phyloP scores from a whole-genome alignment of 2,888 invertebrate species.

The Arenicola marina region DNA sequence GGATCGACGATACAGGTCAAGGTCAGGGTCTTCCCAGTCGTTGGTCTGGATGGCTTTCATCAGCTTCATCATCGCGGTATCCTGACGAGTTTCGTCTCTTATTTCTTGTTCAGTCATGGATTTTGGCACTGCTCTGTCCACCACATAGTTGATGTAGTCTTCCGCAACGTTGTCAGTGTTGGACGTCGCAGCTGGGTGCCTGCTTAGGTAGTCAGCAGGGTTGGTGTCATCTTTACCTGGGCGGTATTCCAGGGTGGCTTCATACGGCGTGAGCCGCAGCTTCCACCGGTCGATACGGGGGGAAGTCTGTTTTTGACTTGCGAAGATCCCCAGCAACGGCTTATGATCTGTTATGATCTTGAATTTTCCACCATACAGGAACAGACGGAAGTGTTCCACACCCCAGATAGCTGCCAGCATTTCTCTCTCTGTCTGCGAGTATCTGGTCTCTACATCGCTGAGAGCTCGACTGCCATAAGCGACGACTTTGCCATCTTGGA shows the following conservation, averaged over 20 bases:
- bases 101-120: background rate
- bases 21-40: too few species aligned
- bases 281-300: background rate
- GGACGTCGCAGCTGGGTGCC: too few species aligned
- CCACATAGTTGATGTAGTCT: slow-evolving; percentile 1
- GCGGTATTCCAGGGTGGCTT: background rate
- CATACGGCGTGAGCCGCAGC: background rate
- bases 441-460: slow-evolving; percentile 9
- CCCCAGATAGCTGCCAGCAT: slow-evolving; percentile 27
- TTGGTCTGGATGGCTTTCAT: too few species aligned
- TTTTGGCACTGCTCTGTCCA: background rate
- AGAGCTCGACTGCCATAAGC: slow-evolving; percentile 7
- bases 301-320: background rate
- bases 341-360: slow-evolving; percentile 33
- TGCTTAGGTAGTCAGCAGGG: background rate
- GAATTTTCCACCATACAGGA: slow-evolving; percentile 29
- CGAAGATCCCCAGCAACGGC: slow-evolving; percentile 23
- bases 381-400: slow-evolving; percentile 27
- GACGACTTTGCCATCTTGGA: slow-evolving; percentile 1
- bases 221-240: background rate
- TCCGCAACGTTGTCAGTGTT: too few species aligned
- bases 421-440: slow-evolving; percentile 19
- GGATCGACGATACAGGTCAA: too few species aligned
- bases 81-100: too few species aligned
- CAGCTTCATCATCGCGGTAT: too few species aligned